Evolutionary conservation across 2,113 vertebrate species (phyloP).

Genomic region (Microcebus lehilahytsara): DNA sequence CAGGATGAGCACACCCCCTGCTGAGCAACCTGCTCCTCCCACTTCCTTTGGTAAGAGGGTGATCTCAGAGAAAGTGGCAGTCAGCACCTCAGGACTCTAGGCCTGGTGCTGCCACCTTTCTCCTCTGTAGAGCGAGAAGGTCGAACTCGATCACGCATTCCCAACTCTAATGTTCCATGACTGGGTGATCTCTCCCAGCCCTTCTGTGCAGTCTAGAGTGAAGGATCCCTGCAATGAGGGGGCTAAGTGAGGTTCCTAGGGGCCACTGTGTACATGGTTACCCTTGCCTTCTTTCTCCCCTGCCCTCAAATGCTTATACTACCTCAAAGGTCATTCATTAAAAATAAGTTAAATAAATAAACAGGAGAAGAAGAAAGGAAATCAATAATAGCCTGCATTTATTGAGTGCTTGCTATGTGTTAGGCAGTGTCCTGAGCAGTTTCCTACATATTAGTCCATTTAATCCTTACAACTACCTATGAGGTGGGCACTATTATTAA

Average conservation of each 20-base stretch:
- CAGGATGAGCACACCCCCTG: not conserved
- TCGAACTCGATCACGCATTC: not conserved
- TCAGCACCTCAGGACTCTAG: not conserved
- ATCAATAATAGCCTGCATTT: not conserved
- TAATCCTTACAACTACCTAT: not conserved
- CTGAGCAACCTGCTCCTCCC: not conserved
- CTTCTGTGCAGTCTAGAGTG: not conserved
- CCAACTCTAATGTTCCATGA: not conserved
- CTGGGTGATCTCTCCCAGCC: constrained; percentile 28
- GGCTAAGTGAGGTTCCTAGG: not conserved
- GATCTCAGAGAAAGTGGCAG: not conserved
- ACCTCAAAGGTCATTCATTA: not conserved
- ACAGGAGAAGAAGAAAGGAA: not conserved
- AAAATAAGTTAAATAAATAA: not conserved
- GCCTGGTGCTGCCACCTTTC: not conserved
- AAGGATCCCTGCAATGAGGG: not conserved
- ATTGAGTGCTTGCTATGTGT: not conserved
- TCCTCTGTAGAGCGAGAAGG: not conserved
- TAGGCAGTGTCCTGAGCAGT: not conserved
- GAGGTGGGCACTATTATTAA: not conserved
- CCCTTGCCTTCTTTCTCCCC: not conserved
- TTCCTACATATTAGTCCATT: not conserved
- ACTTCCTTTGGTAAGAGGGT: not conserved
- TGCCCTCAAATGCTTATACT: not conserved
- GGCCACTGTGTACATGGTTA: not conserved